phyloP scores from a whole-genome alignment of 2,113 vertebrate genomes.

The Litocranius walleri region DNA sequence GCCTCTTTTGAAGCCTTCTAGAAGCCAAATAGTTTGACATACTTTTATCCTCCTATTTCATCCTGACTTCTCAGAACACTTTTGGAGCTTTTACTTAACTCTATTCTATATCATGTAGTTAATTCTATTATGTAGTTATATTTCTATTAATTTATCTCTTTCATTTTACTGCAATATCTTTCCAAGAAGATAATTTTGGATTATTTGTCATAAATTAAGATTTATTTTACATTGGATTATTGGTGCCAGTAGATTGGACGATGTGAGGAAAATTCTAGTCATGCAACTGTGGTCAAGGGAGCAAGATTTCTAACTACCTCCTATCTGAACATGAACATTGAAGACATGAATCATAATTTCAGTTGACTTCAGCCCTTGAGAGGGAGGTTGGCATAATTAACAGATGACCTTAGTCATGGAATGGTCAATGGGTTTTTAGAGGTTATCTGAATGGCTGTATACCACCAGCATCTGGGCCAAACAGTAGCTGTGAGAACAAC shows the following conservation, averaged over 20 bases:
- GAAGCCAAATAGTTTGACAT: neutral
- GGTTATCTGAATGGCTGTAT: neutral
- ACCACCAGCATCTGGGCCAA: neutral
- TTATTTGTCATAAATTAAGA: neutral
- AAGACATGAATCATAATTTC: neutral
- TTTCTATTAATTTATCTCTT: neutral
- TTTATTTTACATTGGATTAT: neutral
- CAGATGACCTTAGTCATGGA: neutral
- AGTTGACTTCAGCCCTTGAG: neutral
- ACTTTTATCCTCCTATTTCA: neutral
- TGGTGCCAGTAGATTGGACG: neutral
- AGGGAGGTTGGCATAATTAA: neutral
- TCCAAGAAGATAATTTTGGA: neutral
- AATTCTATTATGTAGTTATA: neutral
- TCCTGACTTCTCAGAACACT: neutral
- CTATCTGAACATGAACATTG: neutral
- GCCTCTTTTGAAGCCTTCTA: neutral
- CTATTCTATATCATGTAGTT: neutral
- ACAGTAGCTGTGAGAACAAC: fast-evolving
- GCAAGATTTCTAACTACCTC: neutral
- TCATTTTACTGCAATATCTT: neutral
- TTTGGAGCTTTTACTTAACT: neutral
- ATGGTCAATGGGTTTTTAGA: neutral
- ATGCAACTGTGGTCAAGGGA: neutral
- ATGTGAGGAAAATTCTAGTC: neutral